These are phyloP conservation scores for Rhadina sibilatrix DNA, from an alignment of 2,113 vertebrate genomes.

Conservation along the genomic window DNA sequence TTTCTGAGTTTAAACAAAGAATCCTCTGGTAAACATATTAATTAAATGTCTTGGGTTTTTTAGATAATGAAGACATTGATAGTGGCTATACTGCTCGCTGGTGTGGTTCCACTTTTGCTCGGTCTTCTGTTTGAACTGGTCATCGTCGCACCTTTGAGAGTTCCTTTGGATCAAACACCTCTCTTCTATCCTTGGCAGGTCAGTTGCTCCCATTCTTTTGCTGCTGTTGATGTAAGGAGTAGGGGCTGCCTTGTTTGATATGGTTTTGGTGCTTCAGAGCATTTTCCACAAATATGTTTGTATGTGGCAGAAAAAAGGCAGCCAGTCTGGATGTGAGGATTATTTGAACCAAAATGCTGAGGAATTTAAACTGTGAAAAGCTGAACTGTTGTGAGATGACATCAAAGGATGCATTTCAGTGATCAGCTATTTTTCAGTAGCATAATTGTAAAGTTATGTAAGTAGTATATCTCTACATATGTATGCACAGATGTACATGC, in stretches of 20 bases:
- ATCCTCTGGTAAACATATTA: background rate
- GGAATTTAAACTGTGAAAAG: background rate
- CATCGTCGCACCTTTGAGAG: slow-evolving; percentile 93
- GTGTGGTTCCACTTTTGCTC: slow-evolving; percentile 91
- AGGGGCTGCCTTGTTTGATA: background rate
- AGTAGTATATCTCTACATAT: background rate
- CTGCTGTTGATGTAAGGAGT: background rate
- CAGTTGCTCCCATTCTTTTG: background rate
- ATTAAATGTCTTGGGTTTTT: background rate
- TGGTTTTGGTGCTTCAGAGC: background rate
- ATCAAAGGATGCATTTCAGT: background rate
- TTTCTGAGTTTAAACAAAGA: background rate
- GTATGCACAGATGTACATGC: rapidly evolving
- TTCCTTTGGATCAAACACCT: slow-evolving; percentile 96
- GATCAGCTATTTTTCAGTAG: background rate
- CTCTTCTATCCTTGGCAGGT: slow-evolving; percentile 99
- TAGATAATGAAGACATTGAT: slow-evolving; percentile 97
- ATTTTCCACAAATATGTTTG: background rate
- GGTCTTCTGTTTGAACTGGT: slow-evolving; percentile 96
- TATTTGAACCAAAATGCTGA: background rate
- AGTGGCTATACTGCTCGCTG: slow-evolving; percentile 91
- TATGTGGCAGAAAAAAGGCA: background rate
- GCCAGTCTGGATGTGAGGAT: background rate
- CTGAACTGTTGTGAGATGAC: background rate
- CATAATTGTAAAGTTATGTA: background rate